Conservation (phyloP, 2,888 invertebrate species). For the Drosophila monieri region DNA sequence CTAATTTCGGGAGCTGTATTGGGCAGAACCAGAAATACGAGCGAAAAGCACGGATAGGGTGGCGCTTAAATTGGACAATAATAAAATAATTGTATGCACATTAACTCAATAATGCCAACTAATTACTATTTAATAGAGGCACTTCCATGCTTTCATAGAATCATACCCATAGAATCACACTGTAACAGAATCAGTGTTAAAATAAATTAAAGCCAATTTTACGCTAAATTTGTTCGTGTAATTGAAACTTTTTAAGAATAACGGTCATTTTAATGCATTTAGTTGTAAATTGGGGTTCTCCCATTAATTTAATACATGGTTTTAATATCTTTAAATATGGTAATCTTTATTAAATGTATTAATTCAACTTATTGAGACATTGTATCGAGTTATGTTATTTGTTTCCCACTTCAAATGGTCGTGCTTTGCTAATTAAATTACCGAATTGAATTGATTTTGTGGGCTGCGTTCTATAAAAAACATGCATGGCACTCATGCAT, state of each 20-base stretch:
- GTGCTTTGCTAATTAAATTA: neutral
- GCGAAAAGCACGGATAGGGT: neutral
- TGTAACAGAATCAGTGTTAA: neutral
- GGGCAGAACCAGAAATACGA: neutral
- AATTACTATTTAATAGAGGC: neutral
- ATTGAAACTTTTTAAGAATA: neutral
- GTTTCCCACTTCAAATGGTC: neutral
- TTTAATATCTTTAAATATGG: neutral
- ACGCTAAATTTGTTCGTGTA: neutral
- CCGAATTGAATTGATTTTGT: neutral
- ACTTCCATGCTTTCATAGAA: neutral
- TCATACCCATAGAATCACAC: neutral
- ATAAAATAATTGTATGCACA: neutral
- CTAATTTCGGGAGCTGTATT: constrained; percentile 29
- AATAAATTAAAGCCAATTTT: constrained; percentile 1
- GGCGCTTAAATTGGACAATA: neutral
- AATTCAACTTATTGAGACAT: neutral
- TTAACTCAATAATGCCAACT: neutral
- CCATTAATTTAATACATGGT: neutral
- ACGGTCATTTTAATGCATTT: neutral
- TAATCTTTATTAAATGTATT: neutral
- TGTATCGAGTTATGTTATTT: neutral
- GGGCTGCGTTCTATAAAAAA: neutral
- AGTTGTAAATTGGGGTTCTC: neutral
- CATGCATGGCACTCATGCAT: neutral